Base-by-base conservation (phyloP, 2,113 vertebrate genomes). In the Piaya cayana region DNA sequence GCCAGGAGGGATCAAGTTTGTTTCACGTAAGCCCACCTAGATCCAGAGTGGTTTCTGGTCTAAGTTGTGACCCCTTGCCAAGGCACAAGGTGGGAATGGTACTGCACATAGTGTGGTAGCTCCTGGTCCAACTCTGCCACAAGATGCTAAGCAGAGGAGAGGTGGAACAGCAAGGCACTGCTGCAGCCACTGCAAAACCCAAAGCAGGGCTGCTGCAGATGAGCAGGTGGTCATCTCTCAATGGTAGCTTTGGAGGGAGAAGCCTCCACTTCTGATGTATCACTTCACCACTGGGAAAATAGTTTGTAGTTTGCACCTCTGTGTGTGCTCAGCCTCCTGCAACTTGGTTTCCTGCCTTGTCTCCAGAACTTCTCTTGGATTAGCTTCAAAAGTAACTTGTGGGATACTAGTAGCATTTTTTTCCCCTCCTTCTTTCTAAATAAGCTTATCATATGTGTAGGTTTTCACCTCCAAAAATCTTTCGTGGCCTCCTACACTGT, bases 141-240 rank as follows among this genome's bases (percentile, higher is more conserved):
- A 2, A 59, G 13, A 22, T 5, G 20, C 9, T 22, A 6, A 42
- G 45, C 20, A 52, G 43, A 56, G 23, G 29, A n/a, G 21, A 39
- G 37, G 23, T 49, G 12, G 19, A 0, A 1, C 20, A 62, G 16
- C 0, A 0, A n/a, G 45, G n/a, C 25, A 53, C 12, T 11, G 12
- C 22, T 1, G 0, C 36, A 53, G n/a, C 20, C 29, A 5, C 17
- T 32, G 25, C n/a, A 53, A 71, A 59, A 47, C 6, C 3, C 5
- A 5, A 6, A 42, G 37, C 0, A 0, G 14, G 21, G 14, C 20
- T 92, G 27, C 36, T 29, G 36, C 32, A 22, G 11, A 8, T n/a
- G 15, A 59, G 11, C 0, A 1, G 6, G 14, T 29, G 16, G 15
- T 82, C 27, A 23, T 5, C n/a, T 20, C 8, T 70, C 50, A 50